Evolutionary conservation across 1,140 invertebrate genomes (phyloP), one percentile per base, ranked within the genome.

Genomic region (Atta colombica): DNA sequence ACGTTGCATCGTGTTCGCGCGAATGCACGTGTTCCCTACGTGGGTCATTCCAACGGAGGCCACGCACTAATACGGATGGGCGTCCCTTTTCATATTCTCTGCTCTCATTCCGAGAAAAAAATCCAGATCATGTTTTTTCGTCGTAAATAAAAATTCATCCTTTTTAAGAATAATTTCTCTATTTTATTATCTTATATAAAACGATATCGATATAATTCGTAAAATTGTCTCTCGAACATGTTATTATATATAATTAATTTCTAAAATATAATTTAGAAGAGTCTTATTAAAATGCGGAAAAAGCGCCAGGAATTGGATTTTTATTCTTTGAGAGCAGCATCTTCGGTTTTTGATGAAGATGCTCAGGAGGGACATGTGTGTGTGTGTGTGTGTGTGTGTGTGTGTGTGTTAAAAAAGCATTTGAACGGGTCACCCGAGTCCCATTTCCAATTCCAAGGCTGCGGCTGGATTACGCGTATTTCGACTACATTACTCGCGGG

Each of bases 381-480:
- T 16, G 25, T 25, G n/a, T 16, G 49, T 18, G 25, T 82, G 45
- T 25, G n/a, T 16, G 49, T 18, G 21, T 25, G 21, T 25, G n/a
- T 16, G 49, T 18, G 25, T 82, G n/a, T n/a, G n/a, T 58, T n/a
- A n/a, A n/a, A 72, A 74, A 18, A 61, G 35, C 65, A 55, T 69
- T 69, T 81, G 39, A 72, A 68, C 51, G 78, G 31, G 21, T 21
- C 66, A 3, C 28, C 0, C 28, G 53, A 61, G 55, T 51, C 45
- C 80, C 78, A 81, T 81, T 71, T 81, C 66, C 35, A 71, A 71
- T 81, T 84, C 80, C 69, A 84, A 84, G 80, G 69, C 80, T 75
- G 55, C 69, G 80, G 35, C 55, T 82, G 77, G 77, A 74, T 61
- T 39, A 77, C 65, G 25, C 80, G 68, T 28, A 53, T 81, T 60